Evolutionary conservation across 1,140 invertebrate species (phyloP), one percentile per base, ranked within the genome.

Genomic region (Euglossa dilemma): DNA sequence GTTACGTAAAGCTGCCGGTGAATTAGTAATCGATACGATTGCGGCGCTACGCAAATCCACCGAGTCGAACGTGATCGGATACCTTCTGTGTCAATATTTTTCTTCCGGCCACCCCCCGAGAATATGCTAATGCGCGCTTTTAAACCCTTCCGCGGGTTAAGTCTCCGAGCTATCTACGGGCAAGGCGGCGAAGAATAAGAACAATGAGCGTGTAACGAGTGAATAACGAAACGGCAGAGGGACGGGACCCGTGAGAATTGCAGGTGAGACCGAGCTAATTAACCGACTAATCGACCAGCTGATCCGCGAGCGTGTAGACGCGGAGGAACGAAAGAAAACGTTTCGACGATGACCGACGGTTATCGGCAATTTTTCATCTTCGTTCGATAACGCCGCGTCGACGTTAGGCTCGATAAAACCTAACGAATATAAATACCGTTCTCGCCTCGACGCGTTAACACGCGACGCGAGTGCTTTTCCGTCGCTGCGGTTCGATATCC

Each of bases 81-180:
- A 67, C 36, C 23, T 56, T 61, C 54, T 23, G 3, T 14, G 70
- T 64, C 50, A 61, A 77, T 83, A 78, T 83, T 83, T 78, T 75
- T 61, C 74, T 54, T 28, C 74, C 28, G 36, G 12, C 18, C 69
- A 28, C 63, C 25, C 66, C 66, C 8, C n/a, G 9, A 3, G 2
- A 54, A 59, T 45, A 61, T 56, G 70, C 0, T 54, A 63, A 82
- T 52, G 43, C 73, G 9, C 18, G 20, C 50, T 36, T 20, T 36
- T n/a, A 56, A 63, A 70, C 75, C 18, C 6, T 77, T 69, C 63
- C 45, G 28, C 73, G 14, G 43, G 45, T 71, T 8, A 14, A 63
- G 36, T 83, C 59, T 36, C n/a, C 47, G 1, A 54, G 52, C 5
- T 57, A 43, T 47, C 79, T 11, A 47, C 36, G 5, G 2, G 6